phyloP scores from a whole-genome alignment of 2,888 invertebrate species.

The Malthinus flaveolus region DNA sequence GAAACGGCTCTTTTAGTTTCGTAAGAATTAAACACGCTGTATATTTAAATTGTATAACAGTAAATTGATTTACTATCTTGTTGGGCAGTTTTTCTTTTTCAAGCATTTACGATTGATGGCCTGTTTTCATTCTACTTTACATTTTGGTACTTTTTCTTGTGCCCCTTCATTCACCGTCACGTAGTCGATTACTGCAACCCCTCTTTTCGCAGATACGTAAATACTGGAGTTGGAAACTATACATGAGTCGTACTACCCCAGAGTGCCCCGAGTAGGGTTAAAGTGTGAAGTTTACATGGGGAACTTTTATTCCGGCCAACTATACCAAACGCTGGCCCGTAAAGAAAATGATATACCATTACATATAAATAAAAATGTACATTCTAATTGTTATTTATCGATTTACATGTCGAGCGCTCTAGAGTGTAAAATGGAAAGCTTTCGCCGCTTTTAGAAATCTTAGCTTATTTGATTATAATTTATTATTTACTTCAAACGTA shows the following conservation, averaged over 20 bases:
- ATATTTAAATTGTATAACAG: constrained; percentile 2
- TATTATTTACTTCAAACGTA: too few species aligned
- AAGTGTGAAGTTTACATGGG: too few species aligned
- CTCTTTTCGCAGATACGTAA: constrained; percentile 5
- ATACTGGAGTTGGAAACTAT: constrained; percentile 6
- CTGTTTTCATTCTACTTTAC: constrained; percentile 6
- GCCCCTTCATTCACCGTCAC: constrained; percentile 6
- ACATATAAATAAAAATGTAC: too few species aligned
- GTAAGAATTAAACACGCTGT: not conserved
- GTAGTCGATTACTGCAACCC: constrained; percentile 7
- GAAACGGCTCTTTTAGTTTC: too few species aligned
- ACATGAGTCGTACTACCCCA: not conserved
- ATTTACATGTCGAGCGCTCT: too few species aligned
- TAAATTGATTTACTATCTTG: constrained; percentile 7
- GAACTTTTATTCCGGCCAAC: too few species aligned
- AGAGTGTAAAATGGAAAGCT: too few species aligned
- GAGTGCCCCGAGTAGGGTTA: not conserved
- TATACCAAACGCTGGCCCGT: too few species aligned
- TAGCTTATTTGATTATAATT: too few species aligned
- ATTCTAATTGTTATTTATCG: too few species aligned
- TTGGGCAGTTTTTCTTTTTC: constrained; percentile 5
- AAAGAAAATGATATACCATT: too few species aligned
- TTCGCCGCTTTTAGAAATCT: too few species aligned
- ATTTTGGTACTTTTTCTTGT: constrained; percentile 7
- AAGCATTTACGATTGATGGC: constrained; percentile 4